Evolutionary conservation across 2,797 vertebrate genomes (phyloP).

Genomic region (Choloepus didactylus): DNA sequence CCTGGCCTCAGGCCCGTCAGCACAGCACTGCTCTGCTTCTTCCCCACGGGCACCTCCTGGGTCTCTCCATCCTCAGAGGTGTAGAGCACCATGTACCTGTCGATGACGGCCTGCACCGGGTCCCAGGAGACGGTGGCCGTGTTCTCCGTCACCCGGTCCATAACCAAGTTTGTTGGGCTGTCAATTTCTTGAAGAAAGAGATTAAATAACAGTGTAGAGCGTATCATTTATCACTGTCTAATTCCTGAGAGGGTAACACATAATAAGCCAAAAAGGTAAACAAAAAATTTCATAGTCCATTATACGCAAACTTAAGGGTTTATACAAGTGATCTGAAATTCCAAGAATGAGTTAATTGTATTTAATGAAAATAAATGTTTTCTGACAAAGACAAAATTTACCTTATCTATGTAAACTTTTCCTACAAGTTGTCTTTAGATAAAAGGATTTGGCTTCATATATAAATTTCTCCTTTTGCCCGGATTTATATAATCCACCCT

Average conservation of each 20-base stretch:
- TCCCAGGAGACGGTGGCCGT: slow-evolving; percentile 88
- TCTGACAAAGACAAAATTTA: neutral
- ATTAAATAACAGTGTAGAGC: slow-evolving; percentile 1
- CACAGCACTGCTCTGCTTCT: slow-evolving; percentile 84
- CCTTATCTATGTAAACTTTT: neutral
- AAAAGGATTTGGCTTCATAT: slow-evolving; percentile 21
- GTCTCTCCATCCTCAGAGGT: slow-evolving; percentile 85
- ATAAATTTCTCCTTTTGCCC: slow-evolving; percentile 26
- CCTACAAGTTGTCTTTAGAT: neutral
- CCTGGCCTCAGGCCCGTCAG: slow-evolving; percentile 88
- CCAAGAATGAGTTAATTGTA: neutral
- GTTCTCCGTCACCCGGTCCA: slow-evolving; percentile 86
- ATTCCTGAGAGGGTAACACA: neutral
- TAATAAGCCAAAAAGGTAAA: neutral
- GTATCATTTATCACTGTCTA: neutral
- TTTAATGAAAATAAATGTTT: neutral
- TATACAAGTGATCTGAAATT: slow-evolving; percentile 54
- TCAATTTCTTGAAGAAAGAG: slow-evolving; percentile 83
- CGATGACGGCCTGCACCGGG: slow-evolving; percentile 85
- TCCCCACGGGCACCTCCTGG: slow-evolving; percentile 84
- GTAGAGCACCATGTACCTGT: slow-evolving; percentile 89
- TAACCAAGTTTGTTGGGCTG: slow-evolving; percentile 89
- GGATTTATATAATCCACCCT: neutral
- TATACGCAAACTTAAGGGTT: neutral
- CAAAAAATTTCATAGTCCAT: neutral